A percentile compares a stretch with the other conserved stretches of the same genome.
phyloP scores from a whole-genome alignment of 2,888 invertebrate genomes.

The Punctoribates punctum region DNA sequence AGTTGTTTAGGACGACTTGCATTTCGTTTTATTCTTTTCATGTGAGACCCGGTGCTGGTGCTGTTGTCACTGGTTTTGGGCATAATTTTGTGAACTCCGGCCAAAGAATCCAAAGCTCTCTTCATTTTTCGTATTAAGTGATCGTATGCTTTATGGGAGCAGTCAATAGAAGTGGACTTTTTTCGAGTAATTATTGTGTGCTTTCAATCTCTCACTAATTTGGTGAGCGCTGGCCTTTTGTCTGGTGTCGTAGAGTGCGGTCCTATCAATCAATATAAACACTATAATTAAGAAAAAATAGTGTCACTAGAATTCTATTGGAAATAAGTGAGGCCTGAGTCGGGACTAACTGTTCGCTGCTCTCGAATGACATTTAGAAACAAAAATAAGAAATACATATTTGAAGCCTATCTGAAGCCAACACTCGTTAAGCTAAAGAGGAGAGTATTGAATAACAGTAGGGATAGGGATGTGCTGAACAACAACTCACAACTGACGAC shows the following conservation, averaged over 20 bases:
- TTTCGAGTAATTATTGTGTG: conserved; percentile 21
- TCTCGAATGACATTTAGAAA: conserved; percentile 19
- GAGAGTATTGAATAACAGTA: not conserved
- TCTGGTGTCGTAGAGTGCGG: conserved; percentile 27
- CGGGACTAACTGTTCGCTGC: not conserved
- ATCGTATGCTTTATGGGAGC: conserved; percentile 3
- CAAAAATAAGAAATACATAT: conserved; percentile 11
- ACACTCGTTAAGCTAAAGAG: not conserved
- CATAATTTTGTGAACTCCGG: not conserved
- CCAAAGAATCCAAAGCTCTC: not conserved
- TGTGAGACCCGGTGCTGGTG: not conserved
- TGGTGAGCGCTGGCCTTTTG: conserved; percentile 24
- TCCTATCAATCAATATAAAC: conserved; percentile 37
- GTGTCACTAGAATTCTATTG: not conserved
- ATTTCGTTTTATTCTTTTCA: not conserved
- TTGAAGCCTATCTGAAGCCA: conserved; percentile 4
- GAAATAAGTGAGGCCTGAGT: conserved; percentile 21
- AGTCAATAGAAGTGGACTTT: not conserved
- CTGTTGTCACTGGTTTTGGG: conserved; percentile 14
- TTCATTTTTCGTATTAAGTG: conserved; percentile 1
- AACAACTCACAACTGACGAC: not conserved
- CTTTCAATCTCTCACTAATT: conserved; percentile 34
- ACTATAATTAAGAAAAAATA: conserved; percentile 37
- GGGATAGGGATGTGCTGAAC: not conserved
- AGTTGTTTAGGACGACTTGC: conserved; percentile 9